A percentile compares a stretch with the other conserved stretches of the same genome.
phyloP scores from a whole-genome alignment of 2,797 vertebrate genomes.

The Gadopsis marmoratus region DNA sequence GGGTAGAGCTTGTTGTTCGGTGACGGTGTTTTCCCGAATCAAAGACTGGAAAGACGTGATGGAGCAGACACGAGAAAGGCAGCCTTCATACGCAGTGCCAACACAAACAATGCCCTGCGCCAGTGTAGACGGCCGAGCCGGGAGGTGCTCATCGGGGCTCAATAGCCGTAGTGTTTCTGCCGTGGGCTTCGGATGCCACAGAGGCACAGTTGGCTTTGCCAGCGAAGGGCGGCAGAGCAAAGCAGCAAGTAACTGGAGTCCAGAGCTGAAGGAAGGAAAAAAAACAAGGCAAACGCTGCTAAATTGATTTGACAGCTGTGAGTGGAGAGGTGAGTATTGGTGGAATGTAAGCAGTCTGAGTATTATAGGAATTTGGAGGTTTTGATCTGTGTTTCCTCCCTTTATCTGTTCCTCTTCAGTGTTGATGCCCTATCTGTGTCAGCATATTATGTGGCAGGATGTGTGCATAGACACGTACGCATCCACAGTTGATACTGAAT shows the following conservation, averaged over 20 bases:
- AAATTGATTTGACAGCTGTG: slow-evolving; percentile 59
- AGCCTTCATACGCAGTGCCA: slow-evolving; percentile 72
- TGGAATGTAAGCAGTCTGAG: slow-evolving; percentile 38
- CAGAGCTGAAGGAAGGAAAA: slow-evolving; percentile 31
- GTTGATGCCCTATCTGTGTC: not conserved
- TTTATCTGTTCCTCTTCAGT: slow-evolving; percentile 32
- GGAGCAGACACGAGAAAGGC: slow-evolving; percentile 63
- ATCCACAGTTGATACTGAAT: not conserved
- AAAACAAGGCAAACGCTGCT: slow-evolving; percentile 36
- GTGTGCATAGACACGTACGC: not conserved
- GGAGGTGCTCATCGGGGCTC: slow-evolving; percentile 65
- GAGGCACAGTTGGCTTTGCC: slow-evolving; percentile 48
- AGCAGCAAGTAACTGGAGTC: slow-evolving; percentile 26
- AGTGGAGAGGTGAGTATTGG: slow-evolving; percentile 41
- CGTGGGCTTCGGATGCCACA: slow-evolving; percentile 49
- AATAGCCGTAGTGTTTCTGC: slow-evolving; percentile 71
- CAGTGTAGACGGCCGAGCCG: slow-evolving; percentile 60
- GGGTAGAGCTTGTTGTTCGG: slow-evolving; percentile 27
- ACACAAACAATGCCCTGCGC: slow-evolving; percentile 74
- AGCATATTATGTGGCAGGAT: not conserved
- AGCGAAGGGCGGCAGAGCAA: slow-evolving; percentile 43
- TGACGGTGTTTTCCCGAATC: slow-evolving; percentile 42
- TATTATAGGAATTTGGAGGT: slow-evolving; percentile 45
- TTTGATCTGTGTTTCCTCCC: slow-evolving; percentile 35
- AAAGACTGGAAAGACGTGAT: slow-evolving; percentile 56